Evolutionary conservation across 2,888 invertebrate genomes (phyloP).

Genomic region (Embidobia sp.): DNA sequence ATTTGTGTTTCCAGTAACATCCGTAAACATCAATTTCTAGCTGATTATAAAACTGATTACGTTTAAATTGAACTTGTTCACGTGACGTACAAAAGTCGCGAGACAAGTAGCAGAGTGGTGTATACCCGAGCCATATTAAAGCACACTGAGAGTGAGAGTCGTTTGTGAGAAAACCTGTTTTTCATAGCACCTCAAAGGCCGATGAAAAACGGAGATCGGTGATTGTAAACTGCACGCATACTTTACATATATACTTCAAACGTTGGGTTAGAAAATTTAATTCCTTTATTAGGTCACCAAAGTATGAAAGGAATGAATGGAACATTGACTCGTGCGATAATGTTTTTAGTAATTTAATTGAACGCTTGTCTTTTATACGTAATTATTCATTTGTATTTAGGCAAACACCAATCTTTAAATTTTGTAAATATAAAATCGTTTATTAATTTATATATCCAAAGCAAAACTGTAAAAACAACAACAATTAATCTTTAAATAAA

Average conservation of each 20-base stretch:
- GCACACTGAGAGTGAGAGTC: constrained; percentile 71
- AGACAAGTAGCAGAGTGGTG: background rate
- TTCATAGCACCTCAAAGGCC: constrained; percentile 54
- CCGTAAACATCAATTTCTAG: too few relatives aligned
- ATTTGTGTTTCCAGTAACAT: too few relatives aligned
- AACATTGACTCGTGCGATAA: too few relatives aligned
- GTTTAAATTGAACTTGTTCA: constrained; percentile 3
- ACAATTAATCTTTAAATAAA: too few relatives aligned
- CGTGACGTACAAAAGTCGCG: constrained; percentile 29
- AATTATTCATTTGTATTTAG: too few relatives aligned
- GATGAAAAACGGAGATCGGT: constrained; percentile 40
- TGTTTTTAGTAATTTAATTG: too few relatives aligned
- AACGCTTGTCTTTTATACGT: too few relatives aligned
- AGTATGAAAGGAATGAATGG: too few relatives aligned
- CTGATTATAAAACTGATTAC: constrained; percentile 2
- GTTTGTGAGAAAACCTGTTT: constrained; percentile 72
- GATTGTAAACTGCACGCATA: constrained; percentile 29
- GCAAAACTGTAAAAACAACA: too few relatives aligned
- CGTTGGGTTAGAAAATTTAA: background rate
- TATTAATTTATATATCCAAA: too few relatives aligned
- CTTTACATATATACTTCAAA: constrained; percentile 2
- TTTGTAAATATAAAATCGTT: too few relatives aligned
- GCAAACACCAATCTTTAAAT: too few relatives aligned
- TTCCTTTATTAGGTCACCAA: background rate
- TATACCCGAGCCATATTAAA: constrained; percentile 66